These are phyloP conservation scores for Semnornis frantzii DNA, from an alignment of 2,113 vertebrate genomes.

Conservation along the genomic window DNA sequence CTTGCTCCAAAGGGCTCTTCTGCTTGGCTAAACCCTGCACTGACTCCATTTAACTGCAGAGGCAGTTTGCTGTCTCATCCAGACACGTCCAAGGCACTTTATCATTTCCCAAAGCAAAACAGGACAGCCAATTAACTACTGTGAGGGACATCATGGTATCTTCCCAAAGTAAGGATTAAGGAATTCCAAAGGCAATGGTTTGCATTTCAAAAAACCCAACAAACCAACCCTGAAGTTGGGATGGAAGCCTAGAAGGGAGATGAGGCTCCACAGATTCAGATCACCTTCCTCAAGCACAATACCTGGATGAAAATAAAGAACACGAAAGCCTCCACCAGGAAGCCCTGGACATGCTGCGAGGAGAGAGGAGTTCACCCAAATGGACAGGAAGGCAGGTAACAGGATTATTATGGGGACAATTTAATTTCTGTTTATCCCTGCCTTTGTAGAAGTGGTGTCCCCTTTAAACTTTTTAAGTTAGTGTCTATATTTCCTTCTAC, in stretches of 20 bases:
- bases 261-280: background rate
- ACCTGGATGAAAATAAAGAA: background rate
- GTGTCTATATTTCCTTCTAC: background rate
- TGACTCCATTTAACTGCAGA: background rate
- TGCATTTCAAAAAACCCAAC: background rate
- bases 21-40: background rate
- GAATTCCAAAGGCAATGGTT: background rate
- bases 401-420: background rate
- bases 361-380: background rate
- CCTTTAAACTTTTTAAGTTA: background rate
- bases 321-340: background rate
- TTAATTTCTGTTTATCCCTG: background rate
- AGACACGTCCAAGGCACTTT: background rate
- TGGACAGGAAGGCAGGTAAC: background rate
- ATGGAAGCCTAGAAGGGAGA: background rate
- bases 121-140: background rate
- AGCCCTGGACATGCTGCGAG: background rate
- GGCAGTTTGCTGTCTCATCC: background rate
- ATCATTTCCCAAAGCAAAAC: background rate
- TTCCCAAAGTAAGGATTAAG: background rate
- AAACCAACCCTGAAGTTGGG: background rate
- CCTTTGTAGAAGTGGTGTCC: background rate
- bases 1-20: background rate
- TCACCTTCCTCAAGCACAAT: background rate
- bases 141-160: background rate